Evolutionary conservation across 2,888 invertebrate species (phyloP).

Genomic region (Steromphala cineraria): DNA sequence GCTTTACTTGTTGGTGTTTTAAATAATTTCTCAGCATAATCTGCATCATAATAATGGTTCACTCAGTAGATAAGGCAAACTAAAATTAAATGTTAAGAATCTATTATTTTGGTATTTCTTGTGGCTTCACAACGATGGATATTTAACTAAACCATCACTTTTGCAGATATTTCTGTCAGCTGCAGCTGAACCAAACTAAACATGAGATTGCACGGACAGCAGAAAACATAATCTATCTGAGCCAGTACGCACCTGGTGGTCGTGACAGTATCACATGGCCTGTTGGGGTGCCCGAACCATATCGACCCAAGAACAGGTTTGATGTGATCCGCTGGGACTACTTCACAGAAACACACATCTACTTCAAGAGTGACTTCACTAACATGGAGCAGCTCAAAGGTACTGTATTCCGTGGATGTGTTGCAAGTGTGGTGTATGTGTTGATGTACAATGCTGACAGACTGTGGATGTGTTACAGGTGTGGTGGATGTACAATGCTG

Average conservation of each 20-base stretch:
- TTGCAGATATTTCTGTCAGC: constrained; percentile 72
- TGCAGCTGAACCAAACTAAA: constrained; percentile 75
- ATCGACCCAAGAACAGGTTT: constrained; percentile 84
- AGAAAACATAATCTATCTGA: constrained; percentile 76
- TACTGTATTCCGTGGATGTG: constrained; percentile 28
- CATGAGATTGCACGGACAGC: constrained; percentile 76
- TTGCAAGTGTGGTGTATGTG: background rate
- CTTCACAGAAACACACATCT: constrained; percentile 89
- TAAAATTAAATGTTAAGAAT: too few species aligned
- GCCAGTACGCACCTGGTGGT: constrained; percentile 76
- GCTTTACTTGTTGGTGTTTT: too few species aligned
- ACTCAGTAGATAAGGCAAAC: too few species aligned
- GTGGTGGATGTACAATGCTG: too few species aligned
- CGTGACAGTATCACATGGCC: constrained; percentile 81
- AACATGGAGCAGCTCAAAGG: constrained; percentile 81
- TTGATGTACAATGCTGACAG: too few species aligned
- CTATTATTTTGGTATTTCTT: too few species aligned
- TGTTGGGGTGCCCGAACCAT: constrained; percentile 80
- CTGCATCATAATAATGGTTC: too few species aligned
- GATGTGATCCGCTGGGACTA: constrained; percentile 91
- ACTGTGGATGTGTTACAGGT: too few species aligned
- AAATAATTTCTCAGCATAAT: too few species aligned
- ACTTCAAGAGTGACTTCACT: constrained; percentile 87
- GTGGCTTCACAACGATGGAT: too few species aligned
- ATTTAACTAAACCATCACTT: constrained; percentile 10